Evolutionary conservation across 2,888 invertebrate genomes (phyloP).

Genomic region (Meiosimyza platycephala): DNA sequence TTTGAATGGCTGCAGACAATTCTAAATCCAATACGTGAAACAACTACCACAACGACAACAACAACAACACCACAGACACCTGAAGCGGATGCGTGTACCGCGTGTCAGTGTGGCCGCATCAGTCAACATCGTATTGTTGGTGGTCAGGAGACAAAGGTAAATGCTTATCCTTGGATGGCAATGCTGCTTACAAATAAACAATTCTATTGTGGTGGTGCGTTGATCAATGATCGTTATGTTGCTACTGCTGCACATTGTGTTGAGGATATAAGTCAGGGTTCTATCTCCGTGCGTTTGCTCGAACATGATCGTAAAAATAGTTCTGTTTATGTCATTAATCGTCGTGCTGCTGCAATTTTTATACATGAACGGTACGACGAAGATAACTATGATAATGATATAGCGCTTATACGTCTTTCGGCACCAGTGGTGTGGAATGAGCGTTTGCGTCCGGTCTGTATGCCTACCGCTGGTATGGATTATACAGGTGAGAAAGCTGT

Average conservation of each 20-base stretch:
- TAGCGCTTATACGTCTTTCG: conserved; percentile 79
- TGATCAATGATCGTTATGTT: conserved; percentile 80
- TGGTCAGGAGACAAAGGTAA: conserved; percentile 78
- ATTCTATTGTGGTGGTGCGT: conserved; percentile 82
- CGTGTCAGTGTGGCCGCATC: conserved; percentile 74
- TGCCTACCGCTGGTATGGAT: conserved; percentile 70
- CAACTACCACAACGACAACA: conserved; percentile 27
- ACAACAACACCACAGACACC: conserved; percentile 41
- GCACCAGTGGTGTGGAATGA: conserved; percentile 71
- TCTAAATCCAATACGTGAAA: conserved; percentile 48
- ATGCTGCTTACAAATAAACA: conserved; percentile 69
- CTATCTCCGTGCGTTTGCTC: conserved; percentile 75
- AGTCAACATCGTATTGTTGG: conserved; percentile 80
- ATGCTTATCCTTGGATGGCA: conserved; percentile 79
- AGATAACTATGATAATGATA: conserved; percentile 83
- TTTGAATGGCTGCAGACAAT: conserved; percentile 58
- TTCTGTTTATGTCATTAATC: conserved; percentile 57
- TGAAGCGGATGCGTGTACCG: conserved; percentile 53
- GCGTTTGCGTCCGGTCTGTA: conserved; percentile 80
- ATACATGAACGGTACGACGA: conserved; percentile 77
- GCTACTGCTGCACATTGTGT: conserved; percentile 84
- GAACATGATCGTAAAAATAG: conserved; percentile 77
- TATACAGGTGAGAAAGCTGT: conserved; percentile 68
- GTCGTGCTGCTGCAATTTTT: conserved; percentile 68
- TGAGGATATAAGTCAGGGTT: conserved; percentile 71